Evolutionary conservation across 2,888 invertebrate genomes (phyloP), one percentile per base, ranked within the genome.

Genomic region (Crossocerus cetratus): DNA sequence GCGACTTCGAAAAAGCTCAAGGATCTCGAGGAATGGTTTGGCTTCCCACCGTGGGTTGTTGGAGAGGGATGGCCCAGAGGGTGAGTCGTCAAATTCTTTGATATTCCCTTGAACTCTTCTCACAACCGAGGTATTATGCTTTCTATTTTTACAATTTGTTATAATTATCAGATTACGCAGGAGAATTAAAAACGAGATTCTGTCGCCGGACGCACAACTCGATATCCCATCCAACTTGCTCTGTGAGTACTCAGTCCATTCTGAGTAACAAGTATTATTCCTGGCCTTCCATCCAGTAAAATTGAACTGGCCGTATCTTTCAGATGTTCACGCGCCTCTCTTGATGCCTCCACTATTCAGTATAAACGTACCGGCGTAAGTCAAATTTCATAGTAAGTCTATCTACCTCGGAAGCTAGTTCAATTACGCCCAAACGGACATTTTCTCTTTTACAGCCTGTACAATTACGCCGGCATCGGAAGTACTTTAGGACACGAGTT

Each of bases 401-500:
- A 57, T 11, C 18, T 20, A 18, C 32, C 16, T 32, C 14, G n/a
- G 16, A 21, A 49, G 2, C 8, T 13, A 42, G 5, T n/a, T 23
- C 20, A 32, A 1, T 20, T 20, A 45, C 5, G n/a, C 2, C 3
- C 0, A 13, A 59, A 43, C 14, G 18, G 22, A 3, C 8, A 4
- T 4, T 4, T 21, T 21, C 14, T 14, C 14, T 14, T 49, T 60
- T 44, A 8, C n/a, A 60, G 60, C 4, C 14, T 49, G 2, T 13
- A 21, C 5, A 21, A 60, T 49, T 45, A 22, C 18, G 60, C 44
- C 14, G 22, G 44, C 14, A 14, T 43, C 2, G 43, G 42, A 13
- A 14, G 3, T 8, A 32, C 22, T 3, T 2, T 60, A 22, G 60
- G 60, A 3, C 60, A 60, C 49, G 60, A 60, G 45, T 13, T 60